phyloP scores from a whole-genome alignment of 2,888 invertebrate species.

The Plusia festucae region DNA sequence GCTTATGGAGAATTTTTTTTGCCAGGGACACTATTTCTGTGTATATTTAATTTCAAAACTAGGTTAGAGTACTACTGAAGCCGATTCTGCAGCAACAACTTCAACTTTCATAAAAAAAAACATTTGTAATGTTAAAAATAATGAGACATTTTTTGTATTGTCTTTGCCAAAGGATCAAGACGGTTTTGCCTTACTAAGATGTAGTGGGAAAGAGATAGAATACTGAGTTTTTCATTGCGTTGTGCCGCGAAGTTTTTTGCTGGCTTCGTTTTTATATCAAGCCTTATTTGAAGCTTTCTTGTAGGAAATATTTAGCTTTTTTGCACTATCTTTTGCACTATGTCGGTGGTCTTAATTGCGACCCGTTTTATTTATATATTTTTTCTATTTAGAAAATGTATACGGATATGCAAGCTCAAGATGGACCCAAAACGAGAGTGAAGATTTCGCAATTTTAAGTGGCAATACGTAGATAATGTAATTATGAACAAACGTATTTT shows the following conservation, averaged over 20 bases:
- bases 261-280: conserved; percentile 75
- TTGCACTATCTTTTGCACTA: conserved; percentile 52
- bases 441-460: not conserved
- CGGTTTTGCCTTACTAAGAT: conserved; percentile 50
- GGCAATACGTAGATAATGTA: too few species aligned
- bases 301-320: conserved; percentile 70
- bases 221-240: conserved; percentile 78
- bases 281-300: conserved; percentile 74
- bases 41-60: too few species aligned
- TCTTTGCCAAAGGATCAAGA: conserved; percentile 74
- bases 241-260: conserved; percentile 72
- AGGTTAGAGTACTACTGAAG: too few species aligned
- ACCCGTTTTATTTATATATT: conserved; percentile 30
- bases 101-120: too few species aligned
- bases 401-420: not conserved
- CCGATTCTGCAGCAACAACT: too few species aligned
- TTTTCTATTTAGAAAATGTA: conserved; percentile 5
- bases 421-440: not conserved
- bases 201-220: conserved; percentile 76
- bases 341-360: conserved; percentile 74
- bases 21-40: too few species aligned
- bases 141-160: not conserved
- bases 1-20: not conserved
- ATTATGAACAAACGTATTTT: not conserved
- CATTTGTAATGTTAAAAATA: not conserved